Percentiles rank a stretch among this genome's conserved stretches.
phyloP scores from a whole-genome alignment of 2,888 invertebrate species.

The Notodonta dromedarius region DNA sequence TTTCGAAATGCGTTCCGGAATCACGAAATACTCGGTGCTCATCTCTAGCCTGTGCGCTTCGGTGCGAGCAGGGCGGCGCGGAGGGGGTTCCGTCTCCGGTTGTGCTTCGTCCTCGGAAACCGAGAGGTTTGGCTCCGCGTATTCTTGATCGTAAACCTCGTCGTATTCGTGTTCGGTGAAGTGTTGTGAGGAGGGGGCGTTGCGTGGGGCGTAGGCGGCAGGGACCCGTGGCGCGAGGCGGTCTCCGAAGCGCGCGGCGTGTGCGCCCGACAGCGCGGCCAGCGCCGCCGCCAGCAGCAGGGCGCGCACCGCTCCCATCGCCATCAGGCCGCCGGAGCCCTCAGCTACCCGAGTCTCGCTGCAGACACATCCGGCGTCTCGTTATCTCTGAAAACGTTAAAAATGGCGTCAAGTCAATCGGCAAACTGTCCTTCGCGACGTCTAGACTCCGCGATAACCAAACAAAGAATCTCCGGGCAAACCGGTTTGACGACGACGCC shows the following conservation, averaged over 20 bases:
- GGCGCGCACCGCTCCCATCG: conserved; percentile 61
- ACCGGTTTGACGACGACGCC: conserved; percentile 68
- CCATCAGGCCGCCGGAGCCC: conserved; percentile 73
- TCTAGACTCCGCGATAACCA: conserved; percentile 61
- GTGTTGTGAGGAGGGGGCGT: conserved; percentile 55
- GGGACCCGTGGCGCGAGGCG: conserved; percentile 74
- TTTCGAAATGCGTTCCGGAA: conserved; percentile 83
- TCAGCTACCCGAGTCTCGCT: conserved; percentile 65
- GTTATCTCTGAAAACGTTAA: conserved; percentile 65
- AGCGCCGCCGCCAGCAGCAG: conserved; percentile 66
- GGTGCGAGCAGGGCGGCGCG: conserved; percentile 69
- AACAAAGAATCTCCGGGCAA: conserved; percentile 70
- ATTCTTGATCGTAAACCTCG: conserved; percentile 65
- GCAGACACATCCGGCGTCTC: conserved; percentile 63
- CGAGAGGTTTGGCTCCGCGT: conserved; percentile 57
- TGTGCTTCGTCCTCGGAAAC: conserved; percentile 51
- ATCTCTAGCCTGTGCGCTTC: conserved; percentile 87
- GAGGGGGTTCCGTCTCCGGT: conserved; percentile 56
- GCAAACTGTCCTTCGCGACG: conserved; percentile 48
- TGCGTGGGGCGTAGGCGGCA: conserved; percentile 68
- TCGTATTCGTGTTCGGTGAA: conserved; percentile 64
- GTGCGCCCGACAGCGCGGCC: conserved; percentile 56
- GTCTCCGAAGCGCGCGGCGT: conserved; percentile 71
- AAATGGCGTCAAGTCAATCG: conserved; percentile 49
- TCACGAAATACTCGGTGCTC: conserved; percentile 93